Evolutionary conservation across 2,888 invertebrate species (phyloP).

Genomic region (Tipula unca): DNA sequence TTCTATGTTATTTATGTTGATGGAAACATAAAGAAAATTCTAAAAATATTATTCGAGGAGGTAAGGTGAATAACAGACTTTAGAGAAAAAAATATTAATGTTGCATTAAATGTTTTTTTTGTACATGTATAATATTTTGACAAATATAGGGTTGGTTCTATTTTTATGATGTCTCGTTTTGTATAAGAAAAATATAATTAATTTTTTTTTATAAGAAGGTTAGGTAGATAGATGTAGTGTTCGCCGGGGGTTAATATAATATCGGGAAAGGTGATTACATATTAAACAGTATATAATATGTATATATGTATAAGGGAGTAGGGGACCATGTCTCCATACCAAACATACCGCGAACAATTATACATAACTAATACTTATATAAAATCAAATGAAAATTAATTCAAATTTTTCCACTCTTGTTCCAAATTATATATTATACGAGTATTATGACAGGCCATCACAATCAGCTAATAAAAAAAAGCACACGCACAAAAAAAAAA

Average conservation of each 20-base stretch:
- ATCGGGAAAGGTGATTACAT: background rate
- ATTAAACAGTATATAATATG: no score
- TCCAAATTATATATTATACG: background rate
- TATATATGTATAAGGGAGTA: background rate
- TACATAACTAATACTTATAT: background rate
- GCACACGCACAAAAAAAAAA: background rate
- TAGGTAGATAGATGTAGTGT: background rate
- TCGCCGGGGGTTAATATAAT: background rate
- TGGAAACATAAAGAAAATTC: slow-evolving; percentile 8
- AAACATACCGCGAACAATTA: background rate
- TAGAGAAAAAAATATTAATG: background rate
- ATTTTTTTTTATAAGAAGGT: background rate
- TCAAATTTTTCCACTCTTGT: background rate
- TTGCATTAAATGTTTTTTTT: background rate
- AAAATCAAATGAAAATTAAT: background rate
- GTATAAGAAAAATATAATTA: background rate
- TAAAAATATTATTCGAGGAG: slow-evolving; percentile 14
- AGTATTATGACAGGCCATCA: background rate
- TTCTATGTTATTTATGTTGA: background rate
- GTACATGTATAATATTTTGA: background rate
- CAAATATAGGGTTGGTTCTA: slow-evolving; percentile 2
- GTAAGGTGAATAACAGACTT: slow-evolving; percentile 8
- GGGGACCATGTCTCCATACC: background rate
- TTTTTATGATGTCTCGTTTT: background rate
- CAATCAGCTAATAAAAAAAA: background rate